Base-by-base conservation (phyloP, 2,113 vertebrate species). In the Origma solitaria region DNA sequence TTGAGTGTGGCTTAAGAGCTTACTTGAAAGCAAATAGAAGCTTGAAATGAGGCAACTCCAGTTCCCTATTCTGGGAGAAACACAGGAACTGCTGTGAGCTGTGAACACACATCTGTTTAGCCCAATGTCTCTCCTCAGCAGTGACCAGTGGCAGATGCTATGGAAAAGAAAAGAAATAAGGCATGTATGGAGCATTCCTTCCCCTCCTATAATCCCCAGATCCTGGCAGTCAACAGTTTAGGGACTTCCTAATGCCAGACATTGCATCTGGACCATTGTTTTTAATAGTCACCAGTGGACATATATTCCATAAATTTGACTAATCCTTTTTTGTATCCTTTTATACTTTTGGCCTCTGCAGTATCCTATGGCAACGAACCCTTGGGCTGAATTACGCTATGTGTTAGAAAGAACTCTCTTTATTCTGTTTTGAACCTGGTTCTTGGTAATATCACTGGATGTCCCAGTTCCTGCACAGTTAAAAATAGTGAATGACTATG, bases 11-110 rank as follows among this genome's bases (percentile, higher is more conserved):
- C 31, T 95, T 90, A 90, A 97, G 78, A 92, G 79, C 54, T 95
- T 94, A 86, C 54, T 73, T 90, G 62, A 95, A 88, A 95, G 38
- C 61, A 95, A 94, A 94, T 82, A 95, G 93, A 95, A 92, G 81
- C n/a, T 87, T 82, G 81, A 92, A 91, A 89, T 92, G 86, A 92
- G 53, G 78, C 78, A 89, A 86, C 20, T 51, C 51, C 2, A 2
- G 33, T 90, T 86, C 85, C 45, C 3, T 3, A 33, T 58, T 50
- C 64, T 49, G 51, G n/a, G 51, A 90, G 68, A 38, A 94, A 75
- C 15, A 78, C 56, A 60, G 76, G 56, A 90, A 92, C 38, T 66
- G 38, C 68, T 70, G 64, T 47, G 51, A 90, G 30, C 65, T 81
- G 56, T 73, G 76, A 83, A 62, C 38, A 73, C 60, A 56, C 72